Percentiles rank a stretch among this genome's conserved stretches.
phyloP scores from a whole-genome alignment of 2,113 vertebrate species.

The Gnathonemus echidnorhynchus region DNA sequence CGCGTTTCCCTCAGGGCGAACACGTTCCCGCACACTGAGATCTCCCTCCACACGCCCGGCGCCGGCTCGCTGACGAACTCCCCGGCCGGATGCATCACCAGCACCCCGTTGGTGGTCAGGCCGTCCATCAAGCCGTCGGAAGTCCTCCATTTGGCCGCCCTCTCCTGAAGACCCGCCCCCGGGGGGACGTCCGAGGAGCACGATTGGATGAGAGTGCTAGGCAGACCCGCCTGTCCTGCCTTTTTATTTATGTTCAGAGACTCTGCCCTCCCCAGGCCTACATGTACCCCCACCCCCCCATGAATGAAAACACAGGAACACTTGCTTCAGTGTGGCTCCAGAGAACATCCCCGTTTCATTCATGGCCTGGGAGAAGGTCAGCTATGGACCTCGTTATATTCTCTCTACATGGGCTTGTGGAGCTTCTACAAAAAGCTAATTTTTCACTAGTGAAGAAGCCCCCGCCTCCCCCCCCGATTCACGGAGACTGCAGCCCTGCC shows the following conservation, averaged over 20 bases:
- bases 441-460: background rate
- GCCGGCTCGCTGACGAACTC: conserved; percentile 85
- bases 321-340: background rate
- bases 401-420: background rate
- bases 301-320: background rate
- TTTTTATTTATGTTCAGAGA: background rate
- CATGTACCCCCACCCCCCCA: background rate
- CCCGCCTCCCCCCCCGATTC: background rate
- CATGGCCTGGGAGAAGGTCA: background rate
- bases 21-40: conserved; percentile 93
- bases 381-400: background rate
- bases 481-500: background rate
- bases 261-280: background rate
- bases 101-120: conserved; percentile 90
- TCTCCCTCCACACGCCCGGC: conserved; percentile 91
- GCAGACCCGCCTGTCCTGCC: background rate
- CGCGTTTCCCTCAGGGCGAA: conserved; percentile 91
- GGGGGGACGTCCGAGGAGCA: background rate
- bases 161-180: conserved; percentile 66
- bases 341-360: background rate
- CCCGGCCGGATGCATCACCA: conserved; percentile 92
- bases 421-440: background rate
- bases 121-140: conserved; percentile 97
- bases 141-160: conserved; percentile 98
- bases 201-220: background rate